Conservation (phyloP, 1,140 invertebrate species). For the Procambarus clarkii region DNA sequence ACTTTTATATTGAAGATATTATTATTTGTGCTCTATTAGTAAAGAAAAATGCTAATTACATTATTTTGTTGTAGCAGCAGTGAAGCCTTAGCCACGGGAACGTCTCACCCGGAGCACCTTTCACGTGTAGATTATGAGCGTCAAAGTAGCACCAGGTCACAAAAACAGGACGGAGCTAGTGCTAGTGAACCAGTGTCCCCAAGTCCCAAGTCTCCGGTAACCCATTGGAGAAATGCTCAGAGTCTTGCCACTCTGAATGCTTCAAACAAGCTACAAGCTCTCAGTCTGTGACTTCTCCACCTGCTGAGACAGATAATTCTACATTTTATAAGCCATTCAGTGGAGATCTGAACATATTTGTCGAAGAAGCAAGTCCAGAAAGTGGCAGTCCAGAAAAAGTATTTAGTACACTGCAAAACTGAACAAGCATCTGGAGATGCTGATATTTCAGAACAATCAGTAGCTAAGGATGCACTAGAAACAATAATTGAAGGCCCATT, state of each 20-base stretch:
- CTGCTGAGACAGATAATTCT: background rate
- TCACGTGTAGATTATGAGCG: background rate
- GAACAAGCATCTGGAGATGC: background rate
- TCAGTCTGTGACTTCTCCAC: background rate
- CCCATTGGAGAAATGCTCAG: background rate
- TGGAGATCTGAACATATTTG: constrained; percentile 26
- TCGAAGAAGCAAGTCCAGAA: constrained; percentile 8
- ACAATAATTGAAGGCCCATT: constrained; percentile 29
- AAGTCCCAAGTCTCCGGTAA: background rate
- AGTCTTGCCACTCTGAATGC: constrained; percentile 10
- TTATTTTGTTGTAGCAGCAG: background rate
- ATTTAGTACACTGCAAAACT: background rate
- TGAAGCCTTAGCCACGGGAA: background rate
- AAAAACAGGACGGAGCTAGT: constrained; percentile 7
- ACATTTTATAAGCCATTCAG: constrained; percentile 28
- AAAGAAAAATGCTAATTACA: too few relatives aligned
- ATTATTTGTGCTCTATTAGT: too few relatives aligned
- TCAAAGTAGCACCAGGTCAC: background rate
- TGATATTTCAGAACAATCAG: background rate
- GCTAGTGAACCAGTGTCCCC: constrained; percentile 32
- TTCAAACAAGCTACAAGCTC: background rate
- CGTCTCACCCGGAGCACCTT: constrained; percentile 11
- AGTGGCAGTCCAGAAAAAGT: background rate
- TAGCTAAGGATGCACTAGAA: constrained; percentile 16
- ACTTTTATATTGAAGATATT: too few relatives aligned